These are phyloP conservation scores for Oncorhynchus tshawytscha DNA, from an alignment of 2,113 vertebrate genomes.

Conservation along the genomic window DNA sequence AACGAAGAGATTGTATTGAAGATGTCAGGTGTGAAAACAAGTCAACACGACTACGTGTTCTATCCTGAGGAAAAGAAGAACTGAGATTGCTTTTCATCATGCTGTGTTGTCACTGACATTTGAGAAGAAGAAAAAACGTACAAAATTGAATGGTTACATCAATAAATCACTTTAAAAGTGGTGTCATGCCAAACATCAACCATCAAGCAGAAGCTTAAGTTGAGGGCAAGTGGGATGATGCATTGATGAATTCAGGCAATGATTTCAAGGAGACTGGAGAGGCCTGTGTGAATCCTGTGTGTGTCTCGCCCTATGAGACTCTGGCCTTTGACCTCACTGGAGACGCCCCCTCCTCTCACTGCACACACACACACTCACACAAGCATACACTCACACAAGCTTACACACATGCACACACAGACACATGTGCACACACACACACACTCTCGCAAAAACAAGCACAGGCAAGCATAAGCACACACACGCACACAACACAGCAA, in stretches of 20 bases:
- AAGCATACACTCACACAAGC: constrained; percentile 25
- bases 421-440: not conserved
- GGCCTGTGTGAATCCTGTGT: constrained; percentile 21
- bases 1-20: constrained; percentile 43
- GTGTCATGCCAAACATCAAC: constrained; percentile 37
- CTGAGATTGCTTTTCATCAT: constrained; percentile 15
- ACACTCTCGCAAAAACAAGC: constrained; percentile 22
- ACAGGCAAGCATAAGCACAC: constrained; percentile 26
- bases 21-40: constrained; percentile 37
- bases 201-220: not conserved
- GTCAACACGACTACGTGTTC: constrained; percentile 20
- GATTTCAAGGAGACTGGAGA: constrained; percentile 6
- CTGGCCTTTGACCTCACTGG: constrained; percentile 43
- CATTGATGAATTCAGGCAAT: constrained; percentile 10
- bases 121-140: constrained; percentile 30
- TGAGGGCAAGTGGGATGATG: constrained; percentile 32
- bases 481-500: constrained; percentile 11
- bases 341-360: constrained; percentile 10
- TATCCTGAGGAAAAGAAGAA: constrained; percentile 9
- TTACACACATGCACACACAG: not conserved
- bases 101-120: constrained; percentile 23
- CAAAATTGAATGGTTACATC: constrained; percentile 46
- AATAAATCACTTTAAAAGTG: constrained; percentile 40
- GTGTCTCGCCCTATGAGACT: constrained; percentile 29
- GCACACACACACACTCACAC: constrained; percentile 5